Conservation (phyloP, 1,140 invertebrate species). For the Drosophila melanogaster region Release_6_plus_ISO1_MT NT_033777.3:10814501-10815000, state of each 20-base stretch:
- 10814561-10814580: not conserved
- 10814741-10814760: not conserved
- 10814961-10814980: constrained; percentile 33
- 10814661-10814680: constrained; percentile 36
- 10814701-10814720: constrained; percentile 56
- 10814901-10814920: constrained; percentile 54
- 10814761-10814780: constrained; percentile 15
- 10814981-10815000: not conserved
- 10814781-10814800: constrained; percentile 38
- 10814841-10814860: not conserved
- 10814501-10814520: constrained; percentile 29
- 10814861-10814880: constrained; percentile 30
- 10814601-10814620: constrained; percentile 38
- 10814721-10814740: not conserved
- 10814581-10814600: not conserved
- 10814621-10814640: constrained; percentile 28
- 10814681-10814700: constrained; percentile 27
- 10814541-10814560: constrained; percentile 55
- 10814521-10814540: constrained; percentile 43
- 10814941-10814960: constrained; percentile 8
- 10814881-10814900: constrained; percentile 39
- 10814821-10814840: constrained; percentile 8
- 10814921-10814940: constrained; percentile 6
- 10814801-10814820: constrained; percentile 15
- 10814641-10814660: constrained; percentile 35